Percentiles rank a stretch among this genome's conserved stretches.
Conservation (phyloP, 1,140 invertebrate genomes). For the Leptinotarsa texana region DNA sequence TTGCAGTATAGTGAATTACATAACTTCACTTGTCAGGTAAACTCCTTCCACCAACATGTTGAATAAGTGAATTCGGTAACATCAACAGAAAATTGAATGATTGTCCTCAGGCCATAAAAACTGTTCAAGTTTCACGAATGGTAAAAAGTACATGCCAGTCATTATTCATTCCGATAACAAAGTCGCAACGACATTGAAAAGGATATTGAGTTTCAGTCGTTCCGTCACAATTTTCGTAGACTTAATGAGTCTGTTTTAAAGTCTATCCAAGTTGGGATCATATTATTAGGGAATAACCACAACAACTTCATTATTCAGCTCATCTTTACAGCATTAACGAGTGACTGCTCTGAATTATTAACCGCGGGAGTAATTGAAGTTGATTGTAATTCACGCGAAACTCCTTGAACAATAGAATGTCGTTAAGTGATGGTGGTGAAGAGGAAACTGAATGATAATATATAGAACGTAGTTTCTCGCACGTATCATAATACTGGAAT, state of each 20-base stretch:
- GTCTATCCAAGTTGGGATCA: neutral
- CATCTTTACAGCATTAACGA: conserved; percentile 3
- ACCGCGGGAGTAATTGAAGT: conserved; percentile 1
- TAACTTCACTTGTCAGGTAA: too few species aligned
- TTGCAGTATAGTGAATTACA: too few species aligned
- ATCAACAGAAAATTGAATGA: too few species aligned
- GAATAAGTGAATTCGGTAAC: too few species aligned
- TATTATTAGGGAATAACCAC: conserved; percentile 1
- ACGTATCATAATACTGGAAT: too few species aligned
- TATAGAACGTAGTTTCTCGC: neutral
- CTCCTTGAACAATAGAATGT: neutral
- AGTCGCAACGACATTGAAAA: neutral
- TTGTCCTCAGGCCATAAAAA: too few species aligned
- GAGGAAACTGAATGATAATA: conserved; percentile 3
- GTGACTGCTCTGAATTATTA: conserved; percentile 3
- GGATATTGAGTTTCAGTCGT: neutral
- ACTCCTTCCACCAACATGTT: too few species aligned
- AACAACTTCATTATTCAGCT: conserved; percentile 3
- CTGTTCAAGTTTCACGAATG: too few species aligned
- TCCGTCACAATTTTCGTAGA: neutral
- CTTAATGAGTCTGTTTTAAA: neutral
- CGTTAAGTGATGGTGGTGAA: neutral
- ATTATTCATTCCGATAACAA: too few species aligned
- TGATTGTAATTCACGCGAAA: conserved; percentile 1
- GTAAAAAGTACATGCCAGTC: too few species aligned